phyloP scores from a whole-genome alignment of 2,888 invertebrate species.

The Chalcis sispes region DNA sequence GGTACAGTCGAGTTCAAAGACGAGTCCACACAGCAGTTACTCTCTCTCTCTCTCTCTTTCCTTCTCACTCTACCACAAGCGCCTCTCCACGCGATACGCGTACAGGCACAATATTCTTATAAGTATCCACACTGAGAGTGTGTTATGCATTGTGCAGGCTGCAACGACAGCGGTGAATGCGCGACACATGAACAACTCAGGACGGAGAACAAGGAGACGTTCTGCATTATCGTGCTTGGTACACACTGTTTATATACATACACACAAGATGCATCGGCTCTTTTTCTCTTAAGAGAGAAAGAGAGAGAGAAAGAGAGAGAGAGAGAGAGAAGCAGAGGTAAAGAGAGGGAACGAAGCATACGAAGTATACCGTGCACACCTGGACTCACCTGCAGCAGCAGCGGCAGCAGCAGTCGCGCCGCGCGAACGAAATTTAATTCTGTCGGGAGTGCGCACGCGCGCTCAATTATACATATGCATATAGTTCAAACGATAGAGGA shows the following conservation, averaged over 20 bases:
- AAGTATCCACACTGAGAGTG: not conserved
- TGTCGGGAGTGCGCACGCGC: conserved; percentile 52
- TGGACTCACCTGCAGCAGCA: conserved; percentile 57
- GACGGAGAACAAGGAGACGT: conserved; percentile 43
- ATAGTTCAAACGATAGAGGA: conserved; percentile 54
- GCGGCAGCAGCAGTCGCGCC: conserved; percentile 1
- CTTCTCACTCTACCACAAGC: not conserved
- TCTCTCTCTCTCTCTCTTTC: conserved; percentile 12
- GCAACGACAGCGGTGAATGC: conserved; percentile 57
- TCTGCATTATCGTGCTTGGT: conserved; percentile 30
- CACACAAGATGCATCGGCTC: conserved; percentile 39
- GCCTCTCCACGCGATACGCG: conserved; percentile 1
- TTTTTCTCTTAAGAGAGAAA: too few relatives aligned
- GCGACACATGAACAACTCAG: conserved; percentile 32
- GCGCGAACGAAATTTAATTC: conserved; percentile 55
- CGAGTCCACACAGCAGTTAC: conserved; percentile 8
- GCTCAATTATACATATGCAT: conserved; percentile 52
- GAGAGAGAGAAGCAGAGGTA: too few relatives aligned
- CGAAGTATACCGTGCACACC: conserved; percentile 48
- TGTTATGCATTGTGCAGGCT: conserved; percentile 20
- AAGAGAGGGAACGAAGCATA: too few relatives aligned
- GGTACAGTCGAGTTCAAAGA: conserved; percentile 53
- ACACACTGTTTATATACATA: not conserved
- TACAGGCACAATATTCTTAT: conserved; percentile 12
- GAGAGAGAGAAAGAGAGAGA: too few relatives aligned